Percentiles rank a stretch among this genome's conserved stretches.
Evolutionary conservation across 1,140 invertebrate genomes (phyloP).

Genomic region (Diorhabda sublineata): DNA sequence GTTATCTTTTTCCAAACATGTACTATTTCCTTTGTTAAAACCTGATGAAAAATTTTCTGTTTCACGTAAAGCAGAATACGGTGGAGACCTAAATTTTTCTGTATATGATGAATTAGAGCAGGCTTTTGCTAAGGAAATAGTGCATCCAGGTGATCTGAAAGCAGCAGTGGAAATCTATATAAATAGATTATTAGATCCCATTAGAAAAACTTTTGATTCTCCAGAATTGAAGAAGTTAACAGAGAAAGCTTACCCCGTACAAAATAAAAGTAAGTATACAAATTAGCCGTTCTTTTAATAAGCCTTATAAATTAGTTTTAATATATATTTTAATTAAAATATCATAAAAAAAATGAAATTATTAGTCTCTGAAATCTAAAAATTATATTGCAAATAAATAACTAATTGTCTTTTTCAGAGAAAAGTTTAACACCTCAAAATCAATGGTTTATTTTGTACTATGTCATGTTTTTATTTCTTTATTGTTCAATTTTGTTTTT

Average conservation of each 20-base stretch:
- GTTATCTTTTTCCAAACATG: constrained; percentile 92
- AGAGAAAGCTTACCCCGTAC: constrained; percentile 76
- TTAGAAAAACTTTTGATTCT: constrained; percentile 81
- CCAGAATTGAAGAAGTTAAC: constrained; percentile 66
- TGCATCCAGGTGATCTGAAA: constrained; percentile 95
- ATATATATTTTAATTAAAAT: too few species aligned
- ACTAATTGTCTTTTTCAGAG: too few species aligned
- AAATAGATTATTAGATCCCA: constrained; percentile 84
- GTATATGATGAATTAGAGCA: constrained; percentile 75
- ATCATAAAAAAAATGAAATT: too few species aligned
- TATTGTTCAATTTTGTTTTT: constrained; percentile 7
- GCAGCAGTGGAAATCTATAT: constrained; percentile 76
- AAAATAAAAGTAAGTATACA: constrained; percentile 54
- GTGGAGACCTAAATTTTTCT: constrained; percentile 71
- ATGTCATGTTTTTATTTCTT: not conserved
- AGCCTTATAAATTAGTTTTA: too few species aligned
- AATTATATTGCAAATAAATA: too few species aligned
- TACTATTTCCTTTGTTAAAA: constrained; percentile 83
- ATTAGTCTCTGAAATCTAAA: too few species aligned
- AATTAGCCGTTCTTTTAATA: too few species aligned
- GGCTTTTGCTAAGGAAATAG: constrained; percentile 71
- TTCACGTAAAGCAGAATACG: constrained; percentile 57
- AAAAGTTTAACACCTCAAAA: too few species aligned
- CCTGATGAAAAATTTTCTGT: constrained; percentile 61
- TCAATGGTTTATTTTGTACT: too few species aligned